Evolutionary conservation across 2,113 vertebrate genomes (phyloP), one percentile per base, ranked within the genome.

Genomic region (Ammodytes dubius): DNA sequence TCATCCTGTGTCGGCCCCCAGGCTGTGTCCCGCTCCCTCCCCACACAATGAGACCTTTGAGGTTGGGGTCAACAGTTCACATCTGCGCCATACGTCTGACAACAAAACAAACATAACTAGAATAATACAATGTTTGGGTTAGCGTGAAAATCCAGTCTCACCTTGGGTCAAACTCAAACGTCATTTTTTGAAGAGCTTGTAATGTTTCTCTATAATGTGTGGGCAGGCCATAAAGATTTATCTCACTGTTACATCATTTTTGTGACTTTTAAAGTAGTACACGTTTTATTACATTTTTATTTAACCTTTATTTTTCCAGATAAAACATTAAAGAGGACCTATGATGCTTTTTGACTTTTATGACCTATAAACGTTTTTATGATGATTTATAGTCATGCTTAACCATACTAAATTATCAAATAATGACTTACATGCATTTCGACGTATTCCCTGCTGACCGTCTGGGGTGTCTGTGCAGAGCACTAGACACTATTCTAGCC

Each of bases 41-140:
- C 49, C 66, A 57, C 64, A 86, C 87, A 82, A 77, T 86, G 50
- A 63, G 79, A 79, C 65, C 77, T 54, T 56, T 42, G 53, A 27
- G 59, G 74, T 79, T 14, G 17, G n/a, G 78, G 77, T 81, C 61
- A 5, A 37, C 8, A 58, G 75, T 68, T 86, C 76, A 81, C 54
- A 13, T 35, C 73, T 53, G 50, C 35, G n/a, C 15, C 61, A 27
- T 40, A 35, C 13, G 13, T 64, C 68, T 70, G n/a, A 27, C 70
- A 43, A 43, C 74, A 17, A 87, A 87, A 89, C 61, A 82, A 84
- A 81, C 52, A 74, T 17, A 0, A 35, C 11, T 35, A 68, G 79
- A 73, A 53, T 6, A 2, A 39, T 35, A 49, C 10, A 15, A 70
- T 85, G 52, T 74, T 64, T 76, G 60, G 13, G 57, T 66, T 19